Evolutionary conservation across 2,797 vertebrate genomes (phyloP).

Genomic region (Rhincodon typus): DNA sequence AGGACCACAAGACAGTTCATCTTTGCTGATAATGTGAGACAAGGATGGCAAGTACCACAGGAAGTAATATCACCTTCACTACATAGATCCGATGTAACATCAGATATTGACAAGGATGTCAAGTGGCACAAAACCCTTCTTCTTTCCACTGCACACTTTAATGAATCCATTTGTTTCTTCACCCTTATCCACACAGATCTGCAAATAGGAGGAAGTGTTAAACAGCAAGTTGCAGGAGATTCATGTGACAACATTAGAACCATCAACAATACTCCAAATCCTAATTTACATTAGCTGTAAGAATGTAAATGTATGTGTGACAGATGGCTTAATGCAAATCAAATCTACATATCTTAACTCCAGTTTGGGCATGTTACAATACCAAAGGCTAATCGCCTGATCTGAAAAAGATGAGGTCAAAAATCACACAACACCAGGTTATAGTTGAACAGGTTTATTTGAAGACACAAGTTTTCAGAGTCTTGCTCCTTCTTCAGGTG

Average conservation of each 20-base stretch:
- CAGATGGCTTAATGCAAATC: neutral
- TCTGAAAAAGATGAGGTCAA: neutral
- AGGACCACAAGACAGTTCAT: neutral
- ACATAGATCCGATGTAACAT: slow-evolving; percentile 44
- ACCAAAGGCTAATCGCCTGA: neutral
- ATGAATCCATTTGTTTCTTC: slow-evolving; percentile 79
- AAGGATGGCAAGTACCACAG: neutral
- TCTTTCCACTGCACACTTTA: slow-evolving; percentile 83
- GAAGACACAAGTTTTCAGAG: too few relatives aligned
- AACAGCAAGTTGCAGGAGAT: neutral
- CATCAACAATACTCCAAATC: neutral
- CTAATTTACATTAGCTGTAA: neutral
- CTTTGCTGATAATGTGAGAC: slow-evolving; percentile 22
- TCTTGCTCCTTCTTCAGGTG: too few relatives aligned
- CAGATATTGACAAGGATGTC: slow-evolving; percentile 86
- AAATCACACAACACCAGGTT: too few relatives aligned
- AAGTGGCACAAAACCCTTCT: slow-evolving; percentile 81
- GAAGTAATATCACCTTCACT: slow-evolving; percentile 12
- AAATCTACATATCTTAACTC: neutral
- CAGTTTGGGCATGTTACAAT: neutral
- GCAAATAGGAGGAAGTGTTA: slow-evolving; percentile 42
- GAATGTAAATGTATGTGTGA: neutral
- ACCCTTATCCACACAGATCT: slow-evolving; percentile 87
- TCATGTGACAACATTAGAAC: neutral
- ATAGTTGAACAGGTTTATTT: too few relatives aligned